phyloP scores from a whole-genome alignment of 2,888 invertebrate species.

The Eupithecia dodoneata region DNA sequence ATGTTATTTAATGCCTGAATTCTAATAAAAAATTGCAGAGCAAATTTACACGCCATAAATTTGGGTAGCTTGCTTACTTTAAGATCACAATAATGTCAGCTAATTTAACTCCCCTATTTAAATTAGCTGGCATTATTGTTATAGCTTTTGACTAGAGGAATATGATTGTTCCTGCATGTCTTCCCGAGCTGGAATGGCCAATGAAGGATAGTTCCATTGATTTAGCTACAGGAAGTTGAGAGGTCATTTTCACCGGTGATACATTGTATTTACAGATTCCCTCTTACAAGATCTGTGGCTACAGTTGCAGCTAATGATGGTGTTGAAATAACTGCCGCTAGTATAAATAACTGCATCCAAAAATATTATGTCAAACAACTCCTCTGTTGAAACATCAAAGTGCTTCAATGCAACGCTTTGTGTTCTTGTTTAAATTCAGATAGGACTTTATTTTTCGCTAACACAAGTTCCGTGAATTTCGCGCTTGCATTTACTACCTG shows the following conservation, averaged over 20 bases:
- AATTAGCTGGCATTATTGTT: no score
- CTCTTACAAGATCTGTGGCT: not conserved
- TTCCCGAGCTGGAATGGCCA: not conserved
- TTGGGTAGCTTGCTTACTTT: not conserved
- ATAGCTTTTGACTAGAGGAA: not conserved
- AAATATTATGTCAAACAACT: slow-evolving; percentile 50
- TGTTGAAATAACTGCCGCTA: slow-evolving; percentile 21
- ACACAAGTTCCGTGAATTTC: slow-evolving; percentile 27
- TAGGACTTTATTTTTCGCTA: slow-evolving; percentile 38
- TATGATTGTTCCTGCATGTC: not conserved
- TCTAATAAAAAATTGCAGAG: not conserved
- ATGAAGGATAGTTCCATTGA: not conserved
- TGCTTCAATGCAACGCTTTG: slow-evolving; percentile 44
- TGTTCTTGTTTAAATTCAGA: slow-evolving; percentile 49
- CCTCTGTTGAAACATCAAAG: slow-evolving; percentile 45
- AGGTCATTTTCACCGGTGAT: not conserved
- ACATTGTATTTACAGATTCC: slow-evolving; percentile 1
- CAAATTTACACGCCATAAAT: not conserved
- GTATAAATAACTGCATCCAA: slow-evolving; percentile 43
- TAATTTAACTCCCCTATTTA: not conserved
- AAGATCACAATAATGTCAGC: not conserved
- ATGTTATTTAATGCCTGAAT: not conserved
- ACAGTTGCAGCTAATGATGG: not conserved
- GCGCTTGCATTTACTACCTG: slow-evolving; percentile 38
- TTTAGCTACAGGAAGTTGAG: not conserved